A percentile compares a stretch with the other conserved stretches of the same genome.
Evolutionary conservation across 2,797 vertebrate species (phyloP).

Genomic region (Melanotaenia parkinsoni): DNA sequence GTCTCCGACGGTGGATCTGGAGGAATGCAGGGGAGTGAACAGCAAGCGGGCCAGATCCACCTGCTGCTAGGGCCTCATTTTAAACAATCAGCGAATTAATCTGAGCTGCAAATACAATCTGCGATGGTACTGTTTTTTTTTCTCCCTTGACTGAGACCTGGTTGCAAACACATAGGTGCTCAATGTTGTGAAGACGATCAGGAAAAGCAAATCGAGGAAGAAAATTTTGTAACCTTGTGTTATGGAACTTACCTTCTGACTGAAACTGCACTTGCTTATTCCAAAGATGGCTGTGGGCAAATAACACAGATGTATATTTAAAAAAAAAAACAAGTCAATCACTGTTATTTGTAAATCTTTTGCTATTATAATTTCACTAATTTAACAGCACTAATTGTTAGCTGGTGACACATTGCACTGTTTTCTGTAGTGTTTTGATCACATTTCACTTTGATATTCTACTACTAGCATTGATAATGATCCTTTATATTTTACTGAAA

Average conservation of each 20-base stretch:
- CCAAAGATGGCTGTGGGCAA: slow-evolving; percentile 39
- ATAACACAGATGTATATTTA: slow-evolving; percentile 4
- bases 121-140: slow-evolving; percentile 36
- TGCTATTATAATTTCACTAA: slow-evolving; percentile 24
- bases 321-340: slow-evolving; percentile 31
- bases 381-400: slow-evolving; percentile 49
- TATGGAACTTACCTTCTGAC: slow-evolving; percentile 27
- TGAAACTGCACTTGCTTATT: slow-evolving; percentile 44
- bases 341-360: slow-evolving; percentile 57
- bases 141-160: slow-evolving; percentile 28
- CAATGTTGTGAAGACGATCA: slow-evolving; percentile 35
- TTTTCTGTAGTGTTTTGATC: slow-evolving; percentile 39
- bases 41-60: slow-evolving; percentile 62
- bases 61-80: slow-evolving; percentile 69
- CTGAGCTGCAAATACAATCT: slow-evolving; percentile 36
- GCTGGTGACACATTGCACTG: slow-evolving; percentile 39
- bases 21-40: slow-evolving; percentile 74
- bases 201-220: slow-evolving; percentile 17
- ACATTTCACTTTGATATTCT: slow-evolving; percentile 36
- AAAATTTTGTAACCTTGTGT: slow-evolving; percentile 12
- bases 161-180: slow-evolving; percentile 7
- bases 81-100: slow-evolving; percentile 32
- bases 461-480: slow-evolving; percentile 26
- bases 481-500: slow-evolving; percentile 46
- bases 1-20: slow-evolving; percentile 87